Percentiles rank a stretch among this genome's conserved stretches.
Conservation (phyloP, 2,113 vertebrate genomes). For the Tursiops truncatus region DNA sequence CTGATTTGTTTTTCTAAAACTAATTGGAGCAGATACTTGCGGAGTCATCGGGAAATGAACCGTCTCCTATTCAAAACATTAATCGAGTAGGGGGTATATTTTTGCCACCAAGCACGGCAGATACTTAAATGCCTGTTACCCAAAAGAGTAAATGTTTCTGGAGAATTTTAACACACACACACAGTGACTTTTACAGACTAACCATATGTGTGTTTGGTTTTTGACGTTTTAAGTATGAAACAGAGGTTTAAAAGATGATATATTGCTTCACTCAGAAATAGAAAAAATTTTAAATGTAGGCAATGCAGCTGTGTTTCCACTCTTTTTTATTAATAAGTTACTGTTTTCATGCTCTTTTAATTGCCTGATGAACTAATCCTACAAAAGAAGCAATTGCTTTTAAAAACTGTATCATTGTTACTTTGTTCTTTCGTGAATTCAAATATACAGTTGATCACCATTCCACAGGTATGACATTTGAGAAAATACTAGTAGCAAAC, state of each 20-base stretch:
- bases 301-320: not conserved
- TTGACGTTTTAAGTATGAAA: not conserved
- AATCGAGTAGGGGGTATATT: not conserved
- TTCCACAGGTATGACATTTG: not conserved
- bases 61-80: not conserved
- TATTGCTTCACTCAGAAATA: conserved; percentile 8
- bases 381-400: not conserved
- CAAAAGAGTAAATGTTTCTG: not conserved
- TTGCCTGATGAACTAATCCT: conserved; percentile 3
- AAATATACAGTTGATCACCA: not conserved
- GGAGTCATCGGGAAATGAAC: not conserved
- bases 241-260: conserved; percentile 8
- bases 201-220: conserved; percentile 8
- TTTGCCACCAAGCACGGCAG: conserved; percentile 1
- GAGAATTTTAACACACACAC: not conserved
- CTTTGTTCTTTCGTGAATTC: not conserved
- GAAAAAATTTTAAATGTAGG: not conserved
- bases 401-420: not conserved
- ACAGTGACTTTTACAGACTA: not conserved
- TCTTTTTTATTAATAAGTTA: not conserved
- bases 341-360: conserved; percentile 26
- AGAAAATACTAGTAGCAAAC: not conserved
- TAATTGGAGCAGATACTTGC: not conserved
- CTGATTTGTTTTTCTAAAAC: conserved; percentile 20
- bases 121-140: conserved; percentile 2